Conservation (phyloP, 1,140 invertebrate genomes). For the Drosophila ficusphila region DNA sequence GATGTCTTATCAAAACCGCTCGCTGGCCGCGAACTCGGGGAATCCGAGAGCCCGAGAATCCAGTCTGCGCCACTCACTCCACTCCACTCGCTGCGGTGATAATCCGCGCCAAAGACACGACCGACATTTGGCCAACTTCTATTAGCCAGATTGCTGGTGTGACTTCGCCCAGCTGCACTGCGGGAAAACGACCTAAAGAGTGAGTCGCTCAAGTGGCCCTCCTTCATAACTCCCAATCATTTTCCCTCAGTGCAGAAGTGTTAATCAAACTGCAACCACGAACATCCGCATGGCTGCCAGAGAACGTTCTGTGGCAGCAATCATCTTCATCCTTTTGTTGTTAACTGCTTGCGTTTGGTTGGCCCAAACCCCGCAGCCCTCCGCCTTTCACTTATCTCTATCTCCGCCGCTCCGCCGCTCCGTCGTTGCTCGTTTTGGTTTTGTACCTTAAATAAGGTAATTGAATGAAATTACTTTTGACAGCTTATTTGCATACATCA, state of each 20-base stretch:
- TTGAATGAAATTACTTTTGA: slow-evolving; percentile 83
- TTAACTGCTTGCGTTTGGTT: slow-evolving; percentile 34
- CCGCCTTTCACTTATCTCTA: background rate
- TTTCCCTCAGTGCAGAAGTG: slow-evolving; percentile 9
- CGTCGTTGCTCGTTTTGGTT: slow-evolving; percentile 29
- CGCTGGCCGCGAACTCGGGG: slow-evolving; percentile 20
- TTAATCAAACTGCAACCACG: slow-evolving; percentile 53
- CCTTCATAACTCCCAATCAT: too few species aligned
- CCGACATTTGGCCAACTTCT: slow-evolving; percentile 72
- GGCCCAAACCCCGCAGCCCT: background rate
- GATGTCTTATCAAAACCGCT: slow-evolving; percentile 50
- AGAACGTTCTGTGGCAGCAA: slow-evolving; percentile 24
- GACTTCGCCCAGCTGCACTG: slow-evolving; percentile 14
- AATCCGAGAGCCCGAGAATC: background rate
- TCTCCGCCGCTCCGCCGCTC: background rate
- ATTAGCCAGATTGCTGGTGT: slow-evolving; percentile 44
- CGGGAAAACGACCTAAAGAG: too few species aligned
- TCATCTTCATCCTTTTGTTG: slow-evolving; percentile 45
- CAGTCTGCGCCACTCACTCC: slow-evolving; percentile 31
- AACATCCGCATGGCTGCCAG: slow-evolving; percentile 30
- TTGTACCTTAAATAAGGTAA: slow-evolving; percentile 79
- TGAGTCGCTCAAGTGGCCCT: too few species aligned
- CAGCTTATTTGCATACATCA: slow-evolving; percentile 83
- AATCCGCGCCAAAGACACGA: slow-evolving; percentile 68
- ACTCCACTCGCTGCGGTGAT: slow-evolving; percentile 45